Evolutionary conservation across 2,797 vertebrate species (phyloP), one percentile per base, ranked within the genome.

Genomic region (Astyanax mexicanus): DNA sequence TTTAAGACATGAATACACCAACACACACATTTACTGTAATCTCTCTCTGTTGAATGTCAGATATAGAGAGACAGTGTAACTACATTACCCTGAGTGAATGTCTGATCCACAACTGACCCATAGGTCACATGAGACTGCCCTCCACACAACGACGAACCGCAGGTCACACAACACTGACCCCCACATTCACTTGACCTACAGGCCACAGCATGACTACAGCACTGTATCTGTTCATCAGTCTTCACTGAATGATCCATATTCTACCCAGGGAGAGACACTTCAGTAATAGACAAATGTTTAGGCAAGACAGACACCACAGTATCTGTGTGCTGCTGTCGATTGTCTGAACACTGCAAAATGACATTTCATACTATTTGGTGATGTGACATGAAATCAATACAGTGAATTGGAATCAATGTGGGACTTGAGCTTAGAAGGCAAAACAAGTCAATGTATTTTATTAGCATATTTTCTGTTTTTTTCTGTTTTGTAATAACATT

Each of bases 61-160:
- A 35, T 15, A 45, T n/a, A 37, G 25, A 29, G 54, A 60, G 40
- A 47, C 55, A 61, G 21, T 55, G 58, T 8, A 13, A 60, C 35
- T 61, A n/a, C 35, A 61, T n/a, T 19, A 38, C 38, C 38, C 6
- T n/a, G 6, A 17, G 17, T 71, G 19, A 61, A 15, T 45, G 12
- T 21, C 37, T 15, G 10, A 7, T 12, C 38, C 21, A 60, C 19
- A 38, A 17, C 17, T 44, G 49, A 66, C 38, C 38, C 32, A 32
- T 21, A 55, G 38, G 19, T 55, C 58, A 49, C 13, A 65, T 73
- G 38, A 45, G 62, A 27, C 4, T n/a, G 27, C 6, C 55, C 55
- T 17, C 61, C 35, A 40, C 25, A 27, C 58, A 38, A 1, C 27
- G 17, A 54, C 47, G 21, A 52, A 45, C 37, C 17, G 47, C 1